Evolutionary conservation across 2,888 invertebrate genomes (phyloP), one percentile per base, ranked within the genome.

Genomic region (Campoplex capitator): DNA sequence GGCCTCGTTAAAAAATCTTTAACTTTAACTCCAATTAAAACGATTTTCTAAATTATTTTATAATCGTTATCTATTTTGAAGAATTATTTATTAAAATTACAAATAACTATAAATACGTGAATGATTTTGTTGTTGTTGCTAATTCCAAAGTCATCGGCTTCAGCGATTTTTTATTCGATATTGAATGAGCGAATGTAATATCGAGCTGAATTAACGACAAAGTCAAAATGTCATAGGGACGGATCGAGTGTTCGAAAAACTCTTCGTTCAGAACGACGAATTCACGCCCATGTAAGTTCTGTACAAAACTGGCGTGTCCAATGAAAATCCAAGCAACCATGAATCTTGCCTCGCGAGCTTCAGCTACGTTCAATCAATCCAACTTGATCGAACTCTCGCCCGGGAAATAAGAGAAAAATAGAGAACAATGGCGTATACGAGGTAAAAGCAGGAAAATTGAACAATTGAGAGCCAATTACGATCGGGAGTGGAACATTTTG

Each of bases 391-490:
- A n/a, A 51, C 16, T 32, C 35, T 67, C 28, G 28, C 56, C 32
- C 42, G 18, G 62, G 32, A 45, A 35, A n/a, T 32, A 65, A 78
- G 62, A 51, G 32, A 62, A 77, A 78, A 42, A n/a, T 51, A 35
- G 32, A 56, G 74, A 65, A 68, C 28, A 71, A 48, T 73, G 74
- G 38, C 11, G 9, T 23, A 16, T 18, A 16, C 35, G 7, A n/a
- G 54, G 16, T 35, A 7, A 74, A 62, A 51, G 68, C 0, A 38
- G 38, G 73, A 81, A 84, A 80, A 58, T 51, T 18, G 56, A 83
- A 84, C 87, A 87, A 87, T 87, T 65, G 82, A 71, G 38, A 32
- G 11, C 79, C 84, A 87, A 87, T 87, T 87, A 87, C 82, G 75
- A 75, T 58, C 65, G 82, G 16, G 16, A 67, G 54, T 23, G 32